phyloP scores from a whole-genome alignment of 2,797 vertebrate genomes.

The Coranthus polyacanthus region DNA sequence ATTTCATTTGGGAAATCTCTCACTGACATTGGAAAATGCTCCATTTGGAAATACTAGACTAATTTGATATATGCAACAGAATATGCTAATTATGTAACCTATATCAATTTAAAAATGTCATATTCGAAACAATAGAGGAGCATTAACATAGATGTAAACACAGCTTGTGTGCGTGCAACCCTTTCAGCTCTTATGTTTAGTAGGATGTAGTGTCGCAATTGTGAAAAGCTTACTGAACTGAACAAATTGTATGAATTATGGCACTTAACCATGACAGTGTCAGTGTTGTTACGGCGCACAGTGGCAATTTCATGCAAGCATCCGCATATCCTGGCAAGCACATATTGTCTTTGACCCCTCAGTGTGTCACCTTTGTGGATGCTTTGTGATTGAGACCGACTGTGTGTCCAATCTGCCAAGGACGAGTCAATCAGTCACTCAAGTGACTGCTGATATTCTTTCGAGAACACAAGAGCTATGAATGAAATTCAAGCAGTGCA shows the following conservation, averaged over 20 bases:
- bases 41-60: too few species aligned
- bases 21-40: too few species aligned
- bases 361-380: slow-evolving; percentile 9
- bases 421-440: slow-evolving; percentile 34
- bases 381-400: slow-evolving; percentile 4
- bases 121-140: too few species aligned
- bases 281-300: slow-evolving; percentile 4
- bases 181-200: background rate
- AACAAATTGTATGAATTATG: slow-evolving; percentile 32
- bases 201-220: background rate
- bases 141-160: too few species aligned
- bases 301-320: slow-evolving; percentile 1
- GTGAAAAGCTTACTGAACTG: slow-evolving; percentile 27
- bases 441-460: slow-evolving; percentile 13
- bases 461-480: background rate
- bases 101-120: too few species aligned
- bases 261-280: slow-evolving; percentile 24
- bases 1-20: too few species aligned
- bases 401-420: slow-evolving; percentile 2
- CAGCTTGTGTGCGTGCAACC: too few species aligned
- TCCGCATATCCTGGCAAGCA: slow-evolving; percentile 7
- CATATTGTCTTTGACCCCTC: slow-evolving; percentile 6
- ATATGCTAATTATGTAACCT: too few species aligned
- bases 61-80: too few species aligned
- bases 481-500: slow-evolving; percentile 11